These are phyloP conservation scores for human DNA, from an alignment of 2,113 vertebrate genomes.

Conservation along the genomic window GRCh38 chr20:56485501-56486000, in stretches of 20 bases:
- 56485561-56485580: not conserved
- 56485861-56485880: not conserved
- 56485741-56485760: not conserved
- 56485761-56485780: fast-evolving
- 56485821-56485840: not conserved
- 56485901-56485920: not conserved
- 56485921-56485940: not conserved
- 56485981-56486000: not conserved
- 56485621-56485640: not conserved
- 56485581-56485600: not conserved
- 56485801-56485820: not conserved
- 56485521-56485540: fast-evolving
- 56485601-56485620: not conserved
- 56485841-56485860: not conserved
- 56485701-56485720: not conserved
- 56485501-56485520: not conserved
- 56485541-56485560: no score
- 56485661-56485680: not conserved
- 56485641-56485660: not conserved
- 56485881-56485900: not conserved
- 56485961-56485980: not conserved
- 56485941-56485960: not conserved
- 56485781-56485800: not conserved
- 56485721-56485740: fast-evolving
- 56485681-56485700: not conserved